Base-by-base conservation (phyloP, 2,888 invertebrate genomes). In the Noctua fimbriata region DNA sequence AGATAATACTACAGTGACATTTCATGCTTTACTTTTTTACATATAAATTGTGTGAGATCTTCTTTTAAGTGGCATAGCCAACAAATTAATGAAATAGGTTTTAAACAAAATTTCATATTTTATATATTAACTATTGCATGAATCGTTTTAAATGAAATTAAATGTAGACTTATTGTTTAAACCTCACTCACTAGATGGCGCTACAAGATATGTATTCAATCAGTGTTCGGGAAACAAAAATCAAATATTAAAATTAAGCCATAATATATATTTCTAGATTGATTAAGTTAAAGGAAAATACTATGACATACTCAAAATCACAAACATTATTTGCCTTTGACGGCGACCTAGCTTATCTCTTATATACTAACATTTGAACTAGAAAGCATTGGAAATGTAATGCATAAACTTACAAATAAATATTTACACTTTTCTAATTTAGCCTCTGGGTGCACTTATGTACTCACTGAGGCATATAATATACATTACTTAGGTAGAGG, bases 351-450 rank as follows among this genome's bases (percentile, higher is more conserved):
- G 73, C 84, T 82, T 89, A 90, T 76, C 75, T 75, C 91, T 92
- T 91, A 92, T n/a, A 82, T 81, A 76, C 89, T 93, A 92, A 88
- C 87, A 90, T 92, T 94, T 94, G 93, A 93, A 94, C 92, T 94
- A 93, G 91, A 92, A 94, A 95, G 94, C 94, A 93, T 94, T 94
- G 95, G 94, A 95, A 95, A 94, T 92, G 92, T 93, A 92, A 91
- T 87, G 91, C 93, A 92, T 92, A 88, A 87, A 81, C 87, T 88
- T 88, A 88, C 78, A 84, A 85, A 85, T 87, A 86, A 87, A 86
- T 90, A 91, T 87, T 86, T 90, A 90, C 86, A 90, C 71, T 87
- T 85, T 82, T 75, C 78, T 86, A 83, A 80, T 73, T 81, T 79
- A 81, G 78, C 85, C 76, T 81, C 81, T 84, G 74, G 47, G 77